These are phyloP conservation scores for Drosophila punjabiensis DNA, from an alignment of 1,140 invertebrate species.

Conservation along the genomic window DNA sequence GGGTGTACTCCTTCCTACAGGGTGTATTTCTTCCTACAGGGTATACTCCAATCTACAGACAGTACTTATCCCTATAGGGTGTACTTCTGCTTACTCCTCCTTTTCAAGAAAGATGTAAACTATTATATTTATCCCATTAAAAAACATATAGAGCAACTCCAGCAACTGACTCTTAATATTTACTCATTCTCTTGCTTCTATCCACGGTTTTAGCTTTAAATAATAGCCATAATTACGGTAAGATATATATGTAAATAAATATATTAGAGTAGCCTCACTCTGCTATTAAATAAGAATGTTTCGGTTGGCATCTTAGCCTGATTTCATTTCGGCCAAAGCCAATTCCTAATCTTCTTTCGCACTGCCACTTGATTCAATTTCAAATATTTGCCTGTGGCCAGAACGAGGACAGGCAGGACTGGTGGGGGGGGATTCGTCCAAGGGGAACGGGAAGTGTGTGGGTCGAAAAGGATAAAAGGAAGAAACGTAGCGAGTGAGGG, in stretches of 20 bases:
- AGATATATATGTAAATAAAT: not conserved
- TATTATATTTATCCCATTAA: not conserved
- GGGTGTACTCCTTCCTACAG: not conserved
- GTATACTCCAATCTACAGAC: not conserved
- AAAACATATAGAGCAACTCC: too few relatives aligned
- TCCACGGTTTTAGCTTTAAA: not conserved
- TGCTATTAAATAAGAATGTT: slow-evolving; percentile 7
- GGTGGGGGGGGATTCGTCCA: not conserved
- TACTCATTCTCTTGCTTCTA: not conserved
- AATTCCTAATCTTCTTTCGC: slow-evolving; percentile 37
- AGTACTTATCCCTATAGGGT: not conserved
- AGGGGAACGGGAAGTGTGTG: slow-evolving; percentile 1
- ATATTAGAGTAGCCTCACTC: not conserved
- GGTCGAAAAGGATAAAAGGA: slow-evolving; percentile 6
- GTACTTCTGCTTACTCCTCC: not conserved
- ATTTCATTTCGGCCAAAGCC: slow-evolving; percentile 35
- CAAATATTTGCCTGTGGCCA: slow-evolving; percentile 36
- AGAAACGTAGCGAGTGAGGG: not conserved
- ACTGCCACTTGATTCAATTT: slow-evolving; percentile 50
- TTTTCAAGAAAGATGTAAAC: not conserved
- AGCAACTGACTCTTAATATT: too few relatives aligned
- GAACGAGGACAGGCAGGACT: slow-evolving; percentile 2
- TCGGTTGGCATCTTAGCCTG: slow-evolving; percentile 21
- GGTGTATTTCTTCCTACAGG: not conserved
- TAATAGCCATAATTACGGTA: not conserved